These are phyloP conservation scores for Noctua comes DNA, from an alignment of 2,888 invertebrate species.

Conservation along the genomic window DNA sequence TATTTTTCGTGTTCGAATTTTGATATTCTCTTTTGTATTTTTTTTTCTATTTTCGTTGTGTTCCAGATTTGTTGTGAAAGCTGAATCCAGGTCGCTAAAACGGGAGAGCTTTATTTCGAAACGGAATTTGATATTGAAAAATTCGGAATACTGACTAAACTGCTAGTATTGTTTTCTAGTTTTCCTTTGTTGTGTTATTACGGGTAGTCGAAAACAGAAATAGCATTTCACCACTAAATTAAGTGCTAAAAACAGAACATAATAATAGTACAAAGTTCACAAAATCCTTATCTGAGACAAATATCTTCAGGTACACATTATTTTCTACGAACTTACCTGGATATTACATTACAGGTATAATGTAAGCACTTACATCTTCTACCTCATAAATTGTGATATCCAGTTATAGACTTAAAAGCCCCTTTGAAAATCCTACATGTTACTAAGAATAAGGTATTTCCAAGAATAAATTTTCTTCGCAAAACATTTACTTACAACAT, in stretches of 20 bases:
- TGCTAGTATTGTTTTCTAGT: not conserved
- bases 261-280: not conserved
- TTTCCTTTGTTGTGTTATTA: not conserved
- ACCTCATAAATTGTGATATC: not conserved
- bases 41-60: not conserved
- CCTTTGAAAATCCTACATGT: not conserved
- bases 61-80: conserved; percentile 11
- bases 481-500: not conserved
- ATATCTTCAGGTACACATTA: not conserved
- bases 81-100: conserved; percentile 28
- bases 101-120: conserved; percentile 19
- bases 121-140: conserved; percentile 26
- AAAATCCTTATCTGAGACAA: not conserved
- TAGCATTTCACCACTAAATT: not conserved
- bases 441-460: not conserved
- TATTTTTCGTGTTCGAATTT: conserved; percentile 1
- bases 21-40: conserved; percentile 13
- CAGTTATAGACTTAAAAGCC: not conserved
- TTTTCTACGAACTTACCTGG: not conserved
- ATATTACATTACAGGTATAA: not conserved
- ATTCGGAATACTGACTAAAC: not conserved
- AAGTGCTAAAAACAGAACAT: not conserved
- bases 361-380: not conserved
- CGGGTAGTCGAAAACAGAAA: not conserved
- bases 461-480: not conserved